phyloP scores from a whole-genome alignment of 2,888 invertebrate genomes.

The Helicoverpa assulta region DNA sequence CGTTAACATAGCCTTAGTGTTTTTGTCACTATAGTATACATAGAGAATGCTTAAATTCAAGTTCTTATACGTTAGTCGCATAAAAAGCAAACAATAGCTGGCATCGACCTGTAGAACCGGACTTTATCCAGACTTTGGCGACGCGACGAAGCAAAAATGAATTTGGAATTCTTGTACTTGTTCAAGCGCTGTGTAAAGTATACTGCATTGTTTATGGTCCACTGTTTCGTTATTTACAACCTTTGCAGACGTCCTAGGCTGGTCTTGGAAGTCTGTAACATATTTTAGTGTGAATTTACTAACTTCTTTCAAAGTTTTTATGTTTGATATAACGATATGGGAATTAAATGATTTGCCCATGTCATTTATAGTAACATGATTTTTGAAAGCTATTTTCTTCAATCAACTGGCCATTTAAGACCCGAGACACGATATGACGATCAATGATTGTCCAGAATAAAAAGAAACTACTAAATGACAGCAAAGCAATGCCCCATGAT shows the following conservation, averaged over 20 bases:
- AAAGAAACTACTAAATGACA: conserved; percentile 18
- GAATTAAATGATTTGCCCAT: background rate
- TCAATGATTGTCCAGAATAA: conserved; percentile 7
- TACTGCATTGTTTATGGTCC: conserved; percentile 41
- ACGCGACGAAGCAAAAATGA: conserved; percentile 30
- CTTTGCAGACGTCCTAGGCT: conserved; percentile 22
- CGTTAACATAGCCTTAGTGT: conserved; percentile 29
- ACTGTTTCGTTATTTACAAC: conserved; percentile 45
- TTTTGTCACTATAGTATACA: conserved; percentile 39
- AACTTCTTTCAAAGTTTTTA: background rate
- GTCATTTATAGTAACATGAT: background rate
- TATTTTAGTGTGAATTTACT: conserved; percentile 6
- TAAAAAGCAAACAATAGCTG: conserved; percentile 63
- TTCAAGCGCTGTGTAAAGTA: conserved; percentile 16
- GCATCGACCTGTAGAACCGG: conserved; percentile 58
- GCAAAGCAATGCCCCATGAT: conserved; percentile 37
- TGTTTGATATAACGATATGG: background rate
- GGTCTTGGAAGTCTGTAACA: background rate
- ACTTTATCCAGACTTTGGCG: conserved; percentile 47
- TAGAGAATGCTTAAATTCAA: conserved; percentile 28
- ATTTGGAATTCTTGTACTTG: conserved; percentile 40
- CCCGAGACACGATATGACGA: background rate
- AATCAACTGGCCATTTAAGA: background rate
- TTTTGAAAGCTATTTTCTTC: background rate
- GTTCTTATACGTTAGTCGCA: conserved; percentile 27